Evolutionary conservation across 2,797 vertebrate genomes (phyloP), one percentile per base, ranked within the genome.

Genomic region (Darevskia nairensis): DNA sequence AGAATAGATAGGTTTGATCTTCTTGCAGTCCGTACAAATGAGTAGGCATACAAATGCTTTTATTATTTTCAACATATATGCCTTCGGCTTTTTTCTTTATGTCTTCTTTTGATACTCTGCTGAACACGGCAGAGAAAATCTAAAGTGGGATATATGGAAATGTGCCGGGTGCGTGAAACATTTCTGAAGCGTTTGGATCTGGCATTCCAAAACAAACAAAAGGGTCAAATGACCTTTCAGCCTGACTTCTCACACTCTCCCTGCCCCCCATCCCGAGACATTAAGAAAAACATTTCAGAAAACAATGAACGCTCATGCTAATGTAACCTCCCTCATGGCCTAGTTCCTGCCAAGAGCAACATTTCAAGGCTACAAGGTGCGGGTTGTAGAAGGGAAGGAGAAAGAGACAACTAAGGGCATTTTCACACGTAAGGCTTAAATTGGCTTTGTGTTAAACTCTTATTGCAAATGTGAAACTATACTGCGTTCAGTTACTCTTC

Each of bases 231-330:
- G 94, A 94, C 94, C 95, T 95, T 94, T 93, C 93, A 95, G 94
- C 95, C 94, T 95, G 90, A 94, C 93, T 95, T 87, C 79, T 94
- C 76, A 23, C 61, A 92, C 94, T 94, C 21, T 39, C 19, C 13
- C n/a, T 5, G 5, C 44, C 93, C 92, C 90, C 29, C 32, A 8
- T 9, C 69, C 94, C 91, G 82, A 93, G 91, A 94, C 93, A 94
- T 93, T 94, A 95, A 96, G 95, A 95, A 95, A 95, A 95, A 95
- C 95, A 95, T 95, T 89, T 94, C 94, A 95, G 94, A 94, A 96
- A 94, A 96, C 95, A 96, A 96, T 95, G 93, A 93, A 75, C 75
- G 89, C 89, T 95, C 83, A 91, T 95, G 92, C 94, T 95, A 96
- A 95, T 95, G 92, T 94, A 95, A 95, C 93, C 94, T 96, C 95